phyloP scores from a whole-genome alignment of 2,113 vertebrate species.

The Theristicus caerulescens region DNA sequence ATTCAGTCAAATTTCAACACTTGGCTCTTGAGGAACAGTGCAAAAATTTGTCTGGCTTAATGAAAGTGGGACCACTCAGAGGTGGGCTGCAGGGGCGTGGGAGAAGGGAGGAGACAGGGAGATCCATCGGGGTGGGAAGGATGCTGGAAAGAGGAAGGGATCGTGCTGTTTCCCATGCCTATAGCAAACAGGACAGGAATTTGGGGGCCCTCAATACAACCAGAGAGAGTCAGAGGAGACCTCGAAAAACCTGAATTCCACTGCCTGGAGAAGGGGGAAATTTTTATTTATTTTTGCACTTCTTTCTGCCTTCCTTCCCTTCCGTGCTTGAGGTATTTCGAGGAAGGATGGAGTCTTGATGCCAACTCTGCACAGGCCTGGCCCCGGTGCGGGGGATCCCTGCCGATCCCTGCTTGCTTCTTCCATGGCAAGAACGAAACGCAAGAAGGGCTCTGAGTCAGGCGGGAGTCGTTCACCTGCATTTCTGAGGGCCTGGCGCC shows the following conservation, averaged over 20 bases:
- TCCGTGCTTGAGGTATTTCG: background rate
- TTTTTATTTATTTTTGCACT: background rate
- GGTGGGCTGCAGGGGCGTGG: background rate
- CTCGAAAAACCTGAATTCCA: background rate
- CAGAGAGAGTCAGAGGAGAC: background rate
- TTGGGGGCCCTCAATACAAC: background rate
- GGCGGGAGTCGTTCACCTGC: accelerated
- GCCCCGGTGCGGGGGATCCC: accelerated
- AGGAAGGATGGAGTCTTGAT: background rate
- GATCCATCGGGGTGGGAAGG: background rate
- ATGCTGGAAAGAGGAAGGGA: background rate
- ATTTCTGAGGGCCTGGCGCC: conserved; percentile 17
- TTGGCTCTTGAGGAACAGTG: background rate
- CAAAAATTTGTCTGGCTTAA: background rate
- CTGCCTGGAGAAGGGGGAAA: background rate
- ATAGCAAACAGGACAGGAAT: background rate
- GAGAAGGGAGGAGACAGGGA: background rate
- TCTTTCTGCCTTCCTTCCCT: background rate
- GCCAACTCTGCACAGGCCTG: too few species aligned
- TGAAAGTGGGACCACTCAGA: background rate
- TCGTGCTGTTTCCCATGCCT: accelerated
- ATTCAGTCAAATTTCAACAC: background rate
- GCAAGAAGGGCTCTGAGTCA: accelerated
- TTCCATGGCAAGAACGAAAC: background rate
- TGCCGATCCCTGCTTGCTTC: background rate